Evolutionary conservation across 2,888 invertebrate species (phyloP).

Genomic region (Callinectes sapidus): DNA sequence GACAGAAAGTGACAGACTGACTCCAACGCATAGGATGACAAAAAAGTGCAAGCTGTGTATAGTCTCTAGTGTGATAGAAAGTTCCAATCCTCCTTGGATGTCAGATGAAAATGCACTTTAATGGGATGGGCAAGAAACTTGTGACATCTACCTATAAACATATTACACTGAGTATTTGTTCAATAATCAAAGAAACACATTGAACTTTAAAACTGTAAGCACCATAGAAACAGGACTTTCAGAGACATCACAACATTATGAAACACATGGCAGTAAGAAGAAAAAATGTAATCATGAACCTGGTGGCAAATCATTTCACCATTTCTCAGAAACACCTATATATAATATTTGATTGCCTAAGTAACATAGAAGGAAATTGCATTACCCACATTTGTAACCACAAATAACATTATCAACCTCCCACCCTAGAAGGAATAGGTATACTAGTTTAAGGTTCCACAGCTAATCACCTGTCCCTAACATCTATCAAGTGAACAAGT

Average conservation of each 20-base stretch:
- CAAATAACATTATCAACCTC: too few relatives aligned
- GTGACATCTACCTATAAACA: neutral
- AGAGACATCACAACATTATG: neutral
- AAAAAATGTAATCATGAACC: neutral
- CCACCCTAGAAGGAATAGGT: too few relatives aligned
- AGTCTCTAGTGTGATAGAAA: neutral
- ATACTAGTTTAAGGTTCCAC: too few relatives aligned
- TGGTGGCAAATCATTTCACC: neutral
- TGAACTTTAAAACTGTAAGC: neutral
- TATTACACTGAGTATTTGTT: neutral
- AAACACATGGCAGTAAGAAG: neutral
- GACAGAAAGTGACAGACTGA: neutral
- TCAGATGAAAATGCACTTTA: neutral
- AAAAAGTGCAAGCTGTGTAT: neutral
- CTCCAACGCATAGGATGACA: neutral
- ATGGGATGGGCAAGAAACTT: too few relatives aligned
- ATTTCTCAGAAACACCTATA: neutral
- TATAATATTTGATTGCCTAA: neutral
- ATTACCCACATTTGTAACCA: too few relatives aligned
- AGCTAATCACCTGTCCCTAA: too few relatives aligned
- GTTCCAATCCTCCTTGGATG: neutral
- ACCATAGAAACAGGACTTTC: neutral
- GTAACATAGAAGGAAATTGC: neutral
- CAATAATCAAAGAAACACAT: neutral
- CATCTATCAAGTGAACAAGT: neutral